Evolutionary conservation across 2,888 invertebrate genomes (phyloP), one percentile per base, ranked within the genome.

Genomic region (Lasioglossum calceatum): DNA sequence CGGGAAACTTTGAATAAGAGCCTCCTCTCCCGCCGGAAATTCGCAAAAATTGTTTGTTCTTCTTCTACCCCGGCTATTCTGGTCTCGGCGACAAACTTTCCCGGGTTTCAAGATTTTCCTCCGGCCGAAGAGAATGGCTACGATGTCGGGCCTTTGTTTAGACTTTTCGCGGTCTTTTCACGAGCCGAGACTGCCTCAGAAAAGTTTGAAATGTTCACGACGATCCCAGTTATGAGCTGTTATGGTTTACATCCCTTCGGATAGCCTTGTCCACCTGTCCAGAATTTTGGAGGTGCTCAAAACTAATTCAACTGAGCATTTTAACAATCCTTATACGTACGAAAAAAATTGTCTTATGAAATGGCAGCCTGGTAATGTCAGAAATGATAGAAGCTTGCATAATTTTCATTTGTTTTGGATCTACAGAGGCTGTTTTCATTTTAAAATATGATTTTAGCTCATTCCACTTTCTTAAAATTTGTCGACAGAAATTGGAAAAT

Each of bases 1-100:
- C 32, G 36, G 32, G 36, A 32, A 67, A 67, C 67, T 67, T 67
- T 67, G 36, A 67, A 67, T 67, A 67, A 67, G 19, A 67, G 67
- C 67, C 67, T 67, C 19, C 67, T 19, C 67, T 8, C 0, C 19
- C 8, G 67, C 36, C 16, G 67, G 36, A 36, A 67, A 67, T 67
- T 23, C 67, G 8, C 67, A 67, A 67, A 67, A 67, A 67, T 67
- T 67, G 67, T 67, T 67, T 67, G 32, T 67, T 36, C 67, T 67
- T 67, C 67, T 67, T 36, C 36, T 8, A 19, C 36, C 36, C 3
- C 7, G 19, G 67, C 67, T 67, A 61, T 36, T 67, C 36, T 14
- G 36, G 36, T 8, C 8, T 19, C 0, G 67, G 67, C 61, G 61
- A 27, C 61, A 61, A 61, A 61, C 61, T 61, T 61, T 2, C 1